phyloP scores from a whole-genome alignment of 2,113 vertebrate genomes.

The Pyxicephalus adspersus region DNA sequence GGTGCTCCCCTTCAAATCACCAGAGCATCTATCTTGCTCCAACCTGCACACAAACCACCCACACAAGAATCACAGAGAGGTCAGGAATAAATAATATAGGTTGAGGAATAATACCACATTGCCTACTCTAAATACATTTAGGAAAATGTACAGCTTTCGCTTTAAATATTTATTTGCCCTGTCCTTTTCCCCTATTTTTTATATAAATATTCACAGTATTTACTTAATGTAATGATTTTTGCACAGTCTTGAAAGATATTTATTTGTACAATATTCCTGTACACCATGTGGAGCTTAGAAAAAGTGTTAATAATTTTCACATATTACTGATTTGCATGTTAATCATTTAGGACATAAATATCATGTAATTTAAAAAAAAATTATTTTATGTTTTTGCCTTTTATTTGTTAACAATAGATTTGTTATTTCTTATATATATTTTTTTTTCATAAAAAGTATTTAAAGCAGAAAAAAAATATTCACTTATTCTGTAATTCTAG shows the following conservation, averaged over 20 bases:
- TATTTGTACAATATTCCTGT: not conserved
- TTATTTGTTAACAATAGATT: too few species aligned
- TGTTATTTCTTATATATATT: too few species aligned
- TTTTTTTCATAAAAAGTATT: too few species aligned
- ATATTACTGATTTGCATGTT: too few species aligned
- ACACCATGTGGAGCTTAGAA: too few species aligned
- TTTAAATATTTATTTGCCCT: not conserved
- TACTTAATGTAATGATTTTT: not conserved
- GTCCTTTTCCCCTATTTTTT: not conserved
- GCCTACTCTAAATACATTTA: conserved; percentile 5
- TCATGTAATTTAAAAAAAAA: too few species aligned
- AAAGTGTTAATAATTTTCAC: too few species aligned
- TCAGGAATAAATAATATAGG: conserved; percentile 41
- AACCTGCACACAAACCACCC: conserved; percentile 18
- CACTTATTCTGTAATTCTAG: too few species aligned
- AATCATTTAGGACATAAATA: too few species aligned
- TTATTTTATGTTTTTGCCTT: too few species aligned
- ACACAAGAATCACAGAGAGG: conserved; percentile 17
- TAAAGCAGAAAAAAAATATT: too few species aligned
- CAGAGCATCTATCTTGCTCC: conserved; percentile 27
- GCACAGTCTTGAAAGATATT: not conserved
- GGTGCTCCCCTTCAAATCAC: conserved; percentile 29
- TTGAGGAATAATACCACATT: not conserved
- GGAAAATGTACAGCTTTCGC: conserved; percentile 1
- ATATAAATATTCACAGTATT: not conserved